Evolutionary conservation across 2,113 vertebrate genomes (phyloP), one percentile per base, ranked within the genome.

Genomic region (Pollimyrus isidori): DNA sequence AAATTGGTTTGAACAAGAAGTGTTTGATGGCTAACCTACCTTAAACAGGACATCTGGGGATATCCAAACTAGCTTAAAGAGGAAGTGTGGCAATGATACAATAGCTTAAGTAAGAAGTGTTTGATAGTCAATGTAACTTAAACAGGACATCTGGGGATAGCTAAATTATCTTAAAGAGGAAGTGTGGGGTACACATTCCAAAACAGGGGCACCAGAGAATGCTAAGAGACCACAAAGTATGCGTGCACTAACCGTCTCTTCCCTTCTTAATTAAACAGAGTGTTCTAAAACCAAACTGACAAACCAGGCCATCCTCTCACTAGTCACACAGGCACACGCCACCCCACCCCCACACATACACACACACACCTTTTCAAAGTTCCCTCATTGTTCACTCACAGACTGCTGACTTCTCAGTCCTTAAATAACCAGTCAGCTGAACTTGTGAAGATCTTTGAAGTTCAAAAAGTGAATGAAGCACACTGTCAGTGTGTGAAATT

Each of bases 361-460:
- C 42, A 45, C 42, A 45, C 42, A 45, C 30, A 35, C 50, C 26
- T 48, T 53, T 87, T 87, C 85, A 35, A 35, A 87, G 50, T 39
- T 87, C 50, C 50, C 49, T 87, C 50, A 50, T 35, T 50, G 30
- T 87, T 56, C n/a, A 42, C n/a, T 90, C 88, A 91, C 88, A 91
- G 94, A 94, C 94, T 92, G 92, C 90, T 87, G 88, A 93, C 92
- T 91, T 93, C 90, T 93, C 91, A 87, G 87, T 89, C 90, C 93
- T 91, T 91, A 94, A 93, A 93, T 92, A 94, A 92, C 88, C 89
- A 53, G 90, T 88, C 21, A 89, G 92, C 45, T 89, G 93, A 91
- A 92, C 93, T 91, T 89, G 58, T 91, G 92, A 90, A 89, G 87
- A 92, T 93, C 92, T 93, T 94, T 92, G 91, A 93, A 92, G 92